Base-by-base conservation (phyloP, 2,888 invertebrate species). In the Girardia tigrina region DNA sequence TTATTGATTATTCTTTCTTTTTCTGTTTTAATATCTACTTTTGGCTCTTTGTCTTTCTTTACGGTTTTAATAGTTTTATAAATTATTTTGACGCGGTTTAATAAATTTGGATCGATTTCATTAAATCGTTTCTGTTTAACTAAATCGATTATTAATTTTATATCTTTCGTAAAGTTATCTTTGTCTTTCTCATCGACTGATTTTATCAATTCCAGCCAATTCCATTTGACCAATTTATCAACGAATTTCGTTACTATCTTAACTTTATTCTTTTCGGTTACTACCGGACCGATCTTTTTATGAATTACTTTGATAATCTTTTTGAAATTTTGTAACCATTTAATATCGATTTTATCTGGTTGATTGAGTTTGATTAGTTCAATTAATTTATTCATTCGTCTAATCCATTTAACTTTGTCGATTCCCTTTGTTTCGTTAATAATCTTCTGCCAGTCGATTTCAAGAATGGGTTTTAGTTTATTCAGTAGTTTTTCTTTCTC, bases 271-370 rank as follows among this genome's bases (percentile, higher is more conserved):
- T 4, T 56, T 6, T 20, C n/a, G 4, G 56, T 8, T 56, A 56
- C 23, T 16, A 12, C n/a, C 4, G 4, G 4, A 8, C 6, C 23
- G n/a, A 2, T 4, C n/a, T 56, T 56, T 56, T n/a, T 56, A n/a
- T n/a, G n/a, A n/a, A 56, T 56, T 12, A 56, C 2, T 2, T 56
- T 56, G 56, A 56, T 56, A 20, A 56, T 6, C 23, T n/a, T 56
- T 6, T 56, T 56, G 56, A 56, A 56, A 20, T 56, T 56, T 23
- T 56, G 56, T 56, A 56, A 56, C 56, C 56, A 56, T 56, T 56
- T 56, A 4, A 8, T 12, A 56, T 56, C 56, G n/a, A 56, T 56
- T 56, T 56, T 56, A 56, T 56, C 56, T 16, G 56, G 56, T 56
- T 56, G 56, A 56, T 56, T 56, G 4, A 56, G 4, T 56, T 56